Percentiles rank a stretch among this genome's conserved stretches.
phyloP scores from a whole-genome alignment of 2,797 vertebrate species.

The Sternarchorhynchus goeldii region DNA sequence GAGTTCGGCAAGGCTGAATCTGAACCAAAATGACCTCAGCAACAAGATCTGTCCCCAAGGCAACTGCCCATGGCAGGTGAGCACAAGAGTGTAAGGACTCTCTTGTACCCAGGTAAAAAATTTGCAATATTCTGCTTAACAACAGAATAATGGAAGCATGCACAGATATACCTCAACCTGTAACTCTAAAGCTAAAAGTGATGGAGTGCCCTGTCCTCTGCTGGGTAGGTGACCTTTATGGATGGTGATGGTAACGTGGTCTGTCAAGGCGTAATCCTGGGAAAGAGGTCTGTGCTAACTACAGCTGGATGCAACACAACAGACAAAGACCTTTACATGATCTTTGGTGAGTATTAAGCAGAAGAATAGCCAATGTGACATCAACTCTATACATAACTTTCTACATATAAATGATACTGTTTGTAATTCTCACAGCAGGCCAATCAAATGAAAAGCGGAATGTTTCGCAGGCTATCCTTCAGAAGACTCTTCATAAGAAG shows the following conservation, averaged over 20 bases:
- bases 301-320: slow-evolving; percentile 76
- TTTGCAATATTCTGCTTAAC: not conserved
- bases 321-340: slow-evolving; percentile 56
- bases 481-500: slow-evolving; percentile 66
- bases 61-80: slow-evolving; percentile 90
- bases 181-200: not conserved
- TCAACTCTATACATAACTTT: too few relatives aligned
- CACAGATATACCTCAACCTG: not conserved
- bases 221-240: slow-evolving; percentile 77
- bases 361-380: too few relatives aligned
- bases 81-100: not conserved
- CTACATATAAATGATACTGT: too few relatives aligned
- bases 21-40: not conserved
- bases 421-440: not conserved
- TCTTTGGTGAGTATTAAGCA: slow-evolving; percentile 66
- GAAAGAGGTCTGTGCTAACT: slow-evolving; percentile 77
- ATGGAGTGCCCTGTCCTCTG: not conserved
- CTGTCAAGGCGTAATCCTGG: slow-evolving; percentile 83
- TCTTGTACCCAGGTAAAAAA: not conserved
- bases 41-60: slow-evolving; percentile 59
- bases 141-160: too few relatives aligned
- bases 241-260: slow-evolving; percentile 66
- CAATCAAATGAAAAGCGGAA: slow-evolving; percentile 9
- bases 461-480: not conserved
- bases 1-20: not conserved